Percentiles rank a stretch among this genome's conserved stretches.
Evolutionary conservation across 2,888 invertebrate species (phyloP).

Genomic region (Trissolcus brochymenae): DNA sequence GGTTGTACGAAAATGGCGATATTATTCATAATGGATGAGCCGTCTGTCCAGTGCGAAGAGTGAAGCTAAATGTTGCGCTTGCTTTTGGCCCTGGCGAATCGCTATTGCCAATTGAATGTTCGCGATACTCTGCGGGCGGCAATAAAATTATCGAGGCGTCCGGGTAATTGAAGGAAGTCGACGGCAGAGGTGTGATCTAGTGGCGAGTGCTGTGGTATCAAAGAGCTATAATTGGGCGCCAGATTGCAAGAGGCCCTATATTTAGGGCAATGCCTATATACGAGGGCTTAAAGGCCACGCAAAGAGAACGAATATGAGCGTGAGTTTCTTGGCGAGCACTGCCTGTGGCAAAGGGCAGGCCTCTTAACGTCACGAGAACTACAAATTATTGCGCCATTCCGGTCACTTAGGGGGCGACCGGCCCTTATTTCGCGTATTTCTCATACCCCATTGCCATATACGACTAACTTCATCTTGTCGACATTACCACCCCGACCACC

Average conservation of each 20-base stretch:
- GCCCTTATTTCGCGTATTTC: constrained; percentile 71
- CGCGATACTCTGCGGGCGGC: constrained; percentile 48
- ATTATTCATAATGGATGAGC: constrained; percentile 38
- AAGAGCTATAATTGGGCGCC: constrained; percentile 74
- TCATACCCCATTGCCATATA: constrained; percentile 22
- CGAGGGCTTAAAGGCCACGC: constrained; percentile 65
- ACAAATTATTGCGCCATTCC: constrained; percentile 75
- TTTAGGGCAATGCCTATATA: constrained; percentile 68
- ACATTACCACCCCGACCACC: constrained; percentile 44
- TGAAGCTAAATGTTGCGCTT: constrained; percentile 25
- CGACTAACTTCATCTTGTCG: constrained; percentile 48
- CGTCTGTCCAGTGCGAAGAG: constrained; percentile 15
- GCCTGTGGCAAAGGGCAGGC: constrained; percentile 66
- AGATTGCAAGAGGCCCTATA: constrained; percentile 71
- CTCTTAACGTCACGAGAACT: constrained; percentile 75
- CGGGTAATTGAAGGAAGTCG: constrained; percentile 50
- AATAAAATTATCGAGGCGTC: constrained; percentile 62
- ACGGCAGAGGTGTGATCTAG: constrained; percentile 58
- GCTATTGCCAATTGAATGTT: constrained; percentile 52
- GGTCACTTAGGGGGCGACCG: constrained; percentile 75
- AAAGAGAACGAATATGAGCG: constrained; percentile 53
- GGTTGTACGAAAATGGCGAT: constrained; percentile 18
- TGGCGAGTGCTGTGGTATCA: constrained; percentile 66
- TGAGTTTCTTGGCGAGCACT: constrained; percentile 59
- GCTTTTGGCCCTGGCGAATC: constrained; percentile 36